Conservation (phyloP, 2,888 invertebrate species). For the Nomada fucata region DNA sequence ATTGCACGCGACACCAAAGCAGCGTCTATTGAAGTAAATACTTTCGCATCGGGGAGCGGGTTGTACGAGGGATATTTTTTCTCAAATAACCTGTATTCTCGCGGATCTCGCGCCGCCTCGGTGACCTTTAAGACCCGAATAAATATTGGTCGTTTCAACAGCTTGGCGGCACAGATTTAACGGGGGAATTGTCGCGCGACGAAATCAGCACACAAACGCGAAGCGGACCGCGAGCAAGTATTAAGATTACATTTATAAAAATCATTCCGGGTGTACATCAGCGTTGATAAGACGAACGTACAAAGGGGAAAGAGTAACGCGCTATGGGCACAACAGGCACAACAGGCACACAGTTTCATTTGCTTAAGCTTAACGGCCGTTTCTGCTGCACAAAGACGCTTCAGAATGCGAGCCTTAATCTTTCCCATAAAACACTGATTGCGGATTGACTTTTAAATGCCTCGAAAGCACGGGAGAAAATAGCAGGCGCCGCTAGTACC, state of each 20-base stretch:
- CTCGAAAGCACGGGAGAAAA: slow-evolving; percentile 52
- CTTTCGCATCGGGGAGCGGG: neutral
- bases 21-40: neutral
- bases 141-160: slow-evolving; percentile 37
- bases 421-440: slow-evolving; percentile 59
- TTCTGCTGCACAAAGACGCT: slow-evolving; percentile 40
- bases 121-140: slow-evolving; percentile 23
- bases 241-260: slow-evolving; percentile 36
- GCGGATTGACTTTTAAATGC: slow-evolving; percentile 62
- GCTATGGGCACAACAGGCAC: slow-evolving; percentile 42
- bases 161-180: slow-evolving; percentile 12
- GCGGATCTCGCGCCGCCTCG: neutral
- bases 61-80: neutral
- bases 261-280: slow-evolving; percentile 30
- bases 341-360: slow-evolving; percentile 52
- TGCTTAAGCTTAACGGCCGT: slow-evolving; percentile 51
- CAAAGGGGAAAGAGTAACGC: neutral
- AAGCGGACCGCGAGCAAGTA: slow-evolving; percentile 3
- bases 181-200: slow-evolving; percentile 24
- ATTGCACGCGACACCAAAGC: neutral
- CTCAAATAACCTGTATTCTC: slow-evolving; percentile 21
- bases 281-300: neutral
- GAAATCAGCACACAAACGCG: slow-evolving; percentile 37
- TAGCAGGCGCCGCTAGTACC: slow-evolving; percentile 45
- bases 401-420: slow-evolving; percentile 51